Evolutionary conservation across 2,113 vertebrate species (phyloP).

Genomic region (Hydrochoerus hydrochaeris): DNA sequence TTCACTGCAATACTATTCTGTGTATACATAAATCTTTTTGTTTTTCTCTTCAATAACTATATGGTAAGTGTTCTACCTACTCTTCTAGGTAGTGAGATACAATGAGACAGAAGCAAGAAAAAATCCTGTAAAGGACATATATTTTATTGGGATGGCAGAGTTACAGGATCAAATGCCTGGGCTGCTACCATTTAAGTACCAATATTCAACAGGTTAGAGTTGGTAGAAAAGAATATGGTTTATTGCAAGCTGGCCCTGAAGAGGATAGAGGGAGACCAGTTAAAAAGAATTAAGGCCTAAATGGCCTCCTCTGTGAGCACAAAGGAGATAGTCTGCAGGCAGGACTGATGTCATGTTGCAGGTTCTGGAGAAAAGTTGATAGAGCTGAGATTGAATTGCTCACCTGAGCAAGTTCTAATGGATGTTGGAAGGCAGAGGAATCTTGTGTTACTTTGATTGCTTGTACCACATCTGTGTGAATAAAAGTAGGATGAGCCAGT

Average conservation of each 20-base stretch:
- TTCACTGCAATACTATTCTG: neutral
- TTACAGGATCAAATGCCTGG: neutral
- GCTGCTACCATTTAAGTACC: neutral
- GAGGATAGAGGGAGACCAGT: neutral
- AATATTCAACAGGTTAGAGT: neutral
- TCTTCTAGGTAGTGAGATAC: neutral
- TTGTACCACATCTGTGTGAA: neutral
- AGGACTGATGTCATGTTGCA: neutral
- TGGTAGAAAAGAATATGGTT: neutral
- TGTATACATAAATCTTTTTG: neutral
- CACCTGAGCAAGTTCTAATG: neutral
- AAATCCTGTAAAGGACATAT: neutral
- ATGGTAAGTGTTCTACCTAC: neutral
- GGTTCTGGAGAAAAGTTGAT: neutral
- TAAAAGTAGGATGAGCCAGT: neutral
- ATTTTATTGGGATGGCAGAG: neutral
- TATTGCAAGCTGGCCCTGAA: neutral
- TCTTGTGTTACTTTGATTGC: neutral
- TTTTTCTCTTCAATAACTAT: neutral
- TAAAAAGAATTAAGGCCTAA: neutral
- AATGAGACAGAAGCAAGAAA: neutral
- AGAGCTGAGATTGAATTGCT: neutral
- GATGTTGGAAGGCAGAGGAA: neutral
- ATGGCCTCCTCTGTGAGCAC: neutral
- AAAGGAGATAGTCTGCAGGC: neutral